Conservation (phyloP, 2,797 vertebrate genomes). For the Cygnus olor region DNA sequence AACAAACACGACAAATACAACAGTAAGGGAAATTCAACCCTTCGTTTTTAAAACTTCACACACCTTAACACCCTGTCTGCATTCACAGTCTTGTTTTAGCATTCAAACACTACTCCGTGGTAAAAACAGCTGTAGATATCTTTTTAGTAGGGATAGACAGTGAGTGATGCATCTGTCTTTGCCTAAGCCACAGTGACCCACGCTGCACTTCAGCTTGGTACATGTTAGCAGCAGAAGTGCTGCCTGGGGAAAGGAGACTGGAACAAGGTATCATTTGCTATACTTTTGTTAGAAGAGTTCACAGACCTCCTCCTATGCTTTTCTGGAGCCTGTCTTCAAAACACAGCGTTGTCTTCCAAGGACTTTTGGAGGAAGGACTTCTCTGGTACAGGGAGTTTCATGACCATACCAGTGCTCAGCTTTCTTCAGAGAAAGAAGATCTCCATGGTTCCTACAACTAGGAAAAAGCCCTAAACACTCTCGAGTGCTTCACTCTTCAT, state of each 20-base stretch:
- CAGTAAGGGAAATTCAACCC: background rate
- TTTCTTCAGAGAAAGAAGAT: background rate
- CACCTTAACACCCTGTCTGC: background rate
- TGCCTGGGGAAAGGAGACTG: background rate
- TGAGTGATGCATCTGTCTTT: background rate
- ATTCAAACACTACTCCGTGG: background rate
- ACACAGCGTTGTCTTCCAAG: background rate
- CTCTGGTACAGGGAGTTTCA: background rate
- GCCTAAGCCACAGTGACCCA: background rate
- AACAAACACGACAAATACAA: background rate
- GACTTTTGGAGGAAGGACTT: background rate
- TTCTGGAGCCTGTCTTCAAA: background rate
- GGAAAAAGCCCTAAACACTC: background rate
- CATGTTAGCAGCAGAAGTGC: background rate
- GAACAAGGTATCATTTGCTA: background rate
- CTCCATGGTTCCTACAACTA: background rate
- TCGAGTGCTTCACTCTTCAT: background rate
- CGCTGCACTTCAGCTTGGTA: background rate
- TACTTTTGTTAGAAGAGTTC: background rate
- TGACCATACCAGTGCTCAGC: rapidly evolving
- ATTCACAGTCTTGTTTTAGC: background rate
- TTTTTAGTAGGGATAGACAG: background rate
- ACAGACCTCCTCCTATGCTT: background rate
- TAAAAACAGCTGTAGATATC: background rate
- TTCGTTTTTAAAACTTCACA: background rate